A percentile compares a stretch with the other conserved stretches of the same genome.
Conservation (phyloP, 2,888 invertebrate species). For the Calephelis perditalis region DNA sequence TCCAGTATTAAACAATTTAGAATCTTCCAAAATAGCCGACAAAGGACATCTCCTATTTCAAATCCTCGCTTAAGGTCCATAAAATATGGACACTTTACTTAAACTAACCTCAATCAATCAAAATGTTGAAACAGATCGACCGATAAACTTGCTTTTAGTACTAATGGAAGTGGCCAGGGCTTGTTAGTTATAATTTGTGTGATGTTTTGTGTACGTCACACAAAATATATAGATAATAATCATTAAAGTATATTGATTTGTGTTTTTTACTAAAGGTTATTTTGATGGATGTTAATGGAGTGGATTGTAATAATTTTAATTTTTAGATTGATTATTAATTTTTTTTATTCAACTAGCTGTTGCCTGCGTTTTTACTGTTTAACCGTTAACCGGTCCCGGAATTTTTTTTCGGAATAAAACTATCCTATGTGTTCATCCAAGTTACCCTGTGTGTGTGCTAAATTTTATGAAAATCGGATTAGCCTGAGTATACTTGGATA, state of each 20-base stretch:
- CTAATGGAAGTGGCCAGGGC: constrained; percentile 42
- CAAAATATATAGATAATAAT: constrained; percentile 1
- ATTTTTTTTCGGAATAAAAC: too few relatives aligned
- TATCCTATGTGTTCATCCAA: too few relatives aligned
- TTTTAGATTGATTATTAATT: too few relatives aligned
- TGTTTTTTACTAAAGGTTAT: background rate
- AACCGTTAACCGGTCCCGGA: too few relatives aligned
- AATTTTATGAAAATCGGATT: too few relatives aligned
- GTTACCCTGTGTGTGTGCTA: too few relatives aligned
- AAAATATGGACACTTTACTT: constrained; percentile 24
- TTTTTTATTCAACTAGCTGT: too few relatives aligned
- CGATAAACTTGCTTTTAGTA: constrained; percentile 53
- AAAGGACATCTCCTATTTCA: constrained; percentile 2
- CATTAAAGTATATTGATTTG: background rate
- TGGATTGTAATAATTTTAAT: too few relatives aligned
- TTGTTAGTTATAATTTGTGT: constrained; percentile 6
- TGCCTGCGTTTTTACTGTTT: too few relatives aligned
- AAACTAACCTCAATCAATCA: constrained; percentile 53
- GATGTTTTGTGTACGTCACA: constrained; percentile 3
- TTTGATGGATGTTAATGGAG: background rate
- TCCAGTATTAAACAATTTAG: too few relatives aligned
- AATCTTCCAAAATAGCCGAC: background rate
- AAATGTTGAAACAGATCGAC: constrained; percentile 46
- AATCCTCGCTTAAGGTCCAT: background rate
- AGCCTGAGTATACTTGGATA: too few relatives aligned